phyloP scores from a whole-genome alignment of 2,888 invertebrate species.

The Gasteruption jaculator region DNA sequence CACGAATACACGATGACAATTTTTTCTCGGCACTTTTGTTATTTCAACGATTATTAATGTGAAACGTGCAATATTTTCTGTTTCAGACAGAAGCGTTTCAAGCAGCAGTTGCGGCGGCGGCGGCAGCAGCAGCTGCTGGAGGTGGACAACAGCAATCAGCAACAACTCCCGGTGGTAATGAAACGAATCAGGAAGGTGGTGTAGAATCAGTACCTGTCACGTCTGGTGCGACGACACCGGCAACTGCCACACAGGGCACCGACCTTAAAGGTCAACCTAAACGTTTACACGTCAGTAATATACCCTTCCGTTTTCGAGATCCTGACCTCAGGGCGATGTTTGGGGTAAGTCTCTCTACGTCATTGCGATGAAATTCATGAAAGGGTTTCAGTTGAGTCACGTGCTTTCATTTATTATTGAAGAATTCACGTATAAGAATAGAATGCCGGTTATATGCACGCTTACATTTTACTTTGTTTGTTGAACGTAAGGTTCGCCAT shows the following conservation, averaged over 20 bases:
- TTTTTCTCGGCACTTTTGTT: too few species aligned
- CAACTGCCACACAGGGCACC: conserved; percentile 55
- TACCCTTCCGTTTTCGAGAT: conserved; percentile 99
- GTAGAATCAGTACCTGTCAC: conserved; percentile 54
- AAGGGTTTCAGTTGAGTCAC: not conserved
- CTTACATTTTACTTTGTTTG: too few species aligned
- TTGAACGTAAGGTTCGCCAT: too few species aligned
- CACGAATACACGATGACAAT: too few species aligned
- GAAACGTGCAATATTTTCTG: too few species aligned
- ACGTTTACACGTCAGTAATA: conserved; percentile 98
- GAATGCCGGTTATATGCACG: too few species aligned
- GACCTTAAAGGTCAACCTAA: conserved; percentile 77
- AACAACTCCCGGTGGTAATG: conserved; percentile 41
- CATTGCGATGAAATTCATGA: too few species aligned
- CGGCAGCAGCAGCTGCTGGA: conserved; percentile 51
- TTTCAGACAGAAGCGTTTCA: conserved; percentile 59
- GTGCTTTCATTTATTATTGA: not conserved
- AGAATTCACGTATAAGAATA: not conserved
- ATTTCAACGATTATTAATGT: too few species aligned
- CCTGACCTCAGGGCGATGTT: conserved; percentile 98
- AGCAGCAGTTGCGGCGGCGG: conserved; percentile 54
- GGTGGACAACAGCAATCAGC: conserved; percentile 44
- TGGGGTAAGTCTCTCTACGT: conserved; percentile 71
- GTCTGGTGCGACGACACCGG: conserved; percentile 52
- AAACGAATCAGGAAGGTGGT: conserved; percentile 39